Conservation (phyloP, 2,888 invertebrate species). For the Graphium colonna region DNA sequence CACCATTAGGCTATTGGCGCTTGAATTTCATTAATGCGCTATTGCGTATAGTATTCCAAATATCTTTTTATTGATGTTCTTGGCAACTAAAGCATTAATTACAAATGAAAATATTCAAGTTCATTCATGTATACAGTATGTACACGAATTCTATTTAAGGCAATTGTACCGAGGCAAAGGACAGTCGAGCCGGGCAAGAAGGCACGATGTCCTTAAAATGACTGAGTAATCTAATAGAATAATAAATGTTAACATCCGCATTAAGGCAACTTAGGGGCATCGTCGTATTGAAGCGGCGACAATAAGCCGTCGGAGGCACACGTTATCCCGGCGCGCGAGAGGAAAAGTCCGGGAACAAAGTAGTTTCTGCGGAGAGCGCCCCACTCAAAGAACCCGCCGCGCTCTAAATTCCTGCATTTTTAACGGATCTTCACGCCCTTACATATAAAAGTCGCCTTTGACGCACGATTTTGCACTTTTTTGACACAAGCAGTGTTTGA, state of each 20-base stretch:
- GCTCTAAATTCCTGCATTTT: conserved; percentile 29
- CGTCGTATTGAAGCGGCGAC: conserved; percentile 64
- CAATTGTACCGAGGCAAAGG: too few species aligned
- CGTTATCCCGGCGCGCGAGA: conserved; percentile 33
- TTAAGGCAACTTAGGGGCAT: conserved; percentile 67
- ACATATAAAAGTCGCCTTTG: conserved; percentile 17
- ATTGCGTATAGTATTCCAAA: too few species aligned
- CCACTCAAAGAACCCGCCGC: conserved; percentile 39
- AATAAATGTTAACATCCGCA: conserved; percentile 76
- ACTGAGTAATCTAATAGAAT: conserved; percentile 63
- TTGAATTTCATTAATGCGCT: too few species aligned
- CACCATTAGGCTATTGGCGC: too few species aligned
- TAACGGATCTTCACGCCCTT: conserved; percentile 23
- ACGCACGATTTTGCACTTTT: conserved; percentile 6
- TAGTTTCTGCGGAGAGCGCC: conserved; percentile 39
- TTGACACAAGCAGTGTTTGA: too few species aligned
- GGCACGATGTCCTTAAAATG: conserved; percentile 36
- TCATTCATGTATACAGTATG: too few species aligned
- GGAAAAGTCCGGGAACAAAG: conserved; percentile 43
- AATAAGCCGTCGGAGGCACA: conserved; percentile 45
- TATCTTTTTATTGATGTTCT: too few species aligned
- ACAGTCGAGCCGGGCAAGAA: too few species aligned
- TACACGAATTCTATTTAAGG: too few species aligned
- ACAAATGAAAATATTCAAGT: neutral
- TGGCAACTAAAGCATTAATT: too few species aligned